phyloP scores from a whole-genome alignment of 2,113 vertebrate genomes.

The Cyprinus carpio region DNA sequence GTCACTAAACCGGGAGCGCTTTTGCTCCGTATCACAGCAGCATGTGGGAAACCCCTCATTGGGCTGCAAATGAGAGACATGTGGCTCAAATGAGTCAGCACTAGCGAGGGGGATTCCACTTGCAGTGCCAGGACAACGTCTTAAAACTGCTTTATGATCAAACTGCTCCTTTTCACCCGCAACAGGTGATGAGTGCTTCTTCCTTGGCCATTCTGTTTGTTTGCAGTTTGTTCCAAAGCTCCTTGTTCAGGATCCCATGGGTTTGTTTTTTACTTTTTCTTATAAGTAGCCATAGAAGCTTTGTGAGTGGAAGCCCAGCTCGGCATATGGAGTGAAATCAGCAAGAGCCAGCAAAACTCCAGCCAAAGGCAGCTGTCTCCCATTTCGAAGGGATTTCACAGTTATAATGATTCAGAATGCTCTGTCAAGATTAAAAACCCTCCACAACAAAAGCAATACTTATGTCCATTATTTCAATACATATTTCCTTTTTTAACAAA shows the following conservation, averaged over 20 bases:
- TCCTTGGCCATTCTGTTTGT: conserved; percentile 69
- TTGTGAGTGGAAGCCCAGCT: conserved; percentile 67
- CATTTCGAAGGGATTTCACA: conserved; percentile 85
- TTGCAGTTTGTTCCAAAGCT: conserved; percentile 73
- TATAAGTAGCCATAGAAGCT: conserved; percentile 70
- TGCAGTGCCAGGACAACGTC: conserved; percentile 63
- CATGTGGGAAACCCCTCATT: conserved; percentile 84
- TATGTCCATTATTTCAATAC: conserved; percentile 51
- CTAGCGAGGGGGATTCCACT: conserved; percentile 85
- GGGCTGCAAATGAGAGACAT: conserved; percentile 78
- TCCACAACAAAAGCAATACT: conserved; percentile 86
- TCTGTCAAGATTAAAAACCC: conserved; percentile 86
- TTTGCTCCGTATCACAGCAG: conserved; percentile 56
- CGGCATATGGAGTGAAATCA: conserved; percentile 42
- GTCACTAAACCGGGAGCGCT: conserved; percentile 50
- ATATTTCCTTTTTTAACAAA: conserved; percentile 56
- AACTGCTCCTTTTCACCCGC: conserved; percentile 71
- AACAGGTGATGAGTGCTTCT: conserved; percentile 79
- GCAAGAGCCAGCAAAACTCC: conserved; percentile 64
- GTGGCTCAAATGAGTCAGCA: conserved; percentile 89
- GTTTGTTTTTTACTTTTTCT: conserved; percentile 55
- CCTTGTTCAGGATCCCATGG: conserved; percentile 71
- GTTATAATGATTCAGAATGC: conserved; percentile 83
- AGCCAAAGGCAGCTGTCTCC: conserved; percentile 78
- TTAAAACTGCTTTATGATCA: conserved; percentile 75